phyloP scores from a whole-genome alignment of 2,113 vertebrate species.

The Myodes glareolus region DNA sequence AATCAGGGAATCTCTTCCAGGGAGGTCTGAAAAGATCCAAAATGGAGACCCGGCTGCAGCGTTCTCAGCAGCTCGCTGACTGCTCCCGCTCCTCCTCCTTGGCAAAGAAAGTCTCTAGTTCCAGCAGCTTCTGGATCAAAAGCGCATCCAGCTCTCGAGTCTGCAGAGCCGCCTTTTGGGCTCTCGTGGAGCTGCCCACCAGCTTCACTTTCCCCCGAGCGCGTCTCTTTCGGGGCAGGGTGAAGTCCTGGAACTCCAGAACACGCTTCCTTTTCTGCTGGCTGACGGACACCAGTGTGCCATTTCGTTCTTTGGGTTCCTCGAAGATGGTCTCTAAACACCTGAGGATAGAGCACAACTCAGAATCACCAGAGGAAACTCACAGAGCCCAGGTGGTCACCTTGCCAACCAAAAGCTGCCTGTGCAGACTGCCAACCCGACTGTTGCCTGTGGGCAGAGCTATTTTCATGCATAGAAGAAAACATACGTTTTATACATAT shows the following conservation, averaged over 20 bases:
- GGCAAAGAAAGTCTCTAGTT: constrained; percentile 93
- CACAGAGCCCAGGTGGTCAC: neutral
- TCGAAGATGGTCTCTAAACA: constrained; percentile 98
- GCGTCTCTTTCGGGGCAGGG: constrained; percentile 93
- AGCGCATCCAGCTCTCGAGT: constrained; percentile 92
- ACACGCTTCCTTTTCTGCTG: constrained; percentile 95
- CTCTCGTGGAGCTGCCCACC: constrained; percentile 85
- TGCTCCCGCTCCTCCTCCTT: constrained; percentile 88
- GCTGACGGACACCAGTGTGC: constrained; percentile 91
- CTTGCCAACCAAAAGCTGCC: neutral
- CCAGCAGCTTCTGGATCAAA: constrained; percentile 93
- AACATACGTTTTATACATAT: neutral
- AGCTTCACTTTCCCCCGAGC: constrained; percentile 85
- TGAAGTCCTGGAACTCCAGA: constrained; percentile 96
- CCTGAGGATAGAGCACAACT: constrained; percentile 80
- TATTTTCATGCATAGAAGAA: neutral
- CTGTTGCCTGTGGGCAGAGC: neutral
- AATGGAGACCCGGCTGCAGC: neutral
- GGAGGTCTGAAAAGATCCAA: constrained; percentile 46
- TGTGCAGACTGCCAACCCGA: neutral
- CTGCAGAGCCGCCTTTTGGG: constrained; percentile 88
- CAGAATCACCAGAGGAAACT: neutral
- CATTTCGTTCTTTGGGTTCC: constrained; percentile 95
- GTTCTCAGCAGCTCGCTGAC: constrained; percentile 71
- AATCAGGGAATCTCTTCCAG: constrained; percentile 57